Conservation (phyloP, 2,113 vertebrate species). For the Arizona elegans region DNA sequence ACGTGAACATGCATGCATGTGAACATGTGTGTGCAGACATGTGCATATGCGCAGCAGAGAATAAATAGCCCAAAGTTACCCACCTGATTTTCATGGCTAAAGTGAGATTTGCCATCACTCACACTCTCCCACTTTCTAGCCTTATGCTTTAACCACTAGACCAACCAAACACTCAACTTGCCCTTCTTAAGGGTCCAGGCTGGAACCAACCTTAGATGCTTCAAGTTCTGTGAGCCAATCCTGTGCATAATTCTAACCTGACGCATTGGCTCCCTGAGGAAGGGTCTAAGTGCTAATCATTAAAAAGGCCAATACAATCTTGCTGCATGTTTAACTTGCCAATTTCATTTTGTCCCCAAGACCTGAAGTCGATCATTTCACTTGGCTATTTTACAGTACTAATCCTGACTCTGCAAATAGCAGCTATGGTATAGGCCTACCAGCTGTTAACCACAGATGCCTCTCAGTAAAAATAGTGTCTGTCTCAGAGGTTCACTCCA, state of each 20-base stretch:
- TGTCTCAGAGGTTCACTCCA: not conserved
- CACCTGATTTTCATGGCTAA: not conserved
- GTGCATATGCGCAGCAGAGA: not conserved
- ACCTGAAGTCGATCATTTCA: not conserved
- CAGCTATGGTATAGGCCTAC: not conserved
- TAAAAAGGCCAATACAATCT: not conserved
- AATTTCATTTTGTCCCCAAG: not conserved
- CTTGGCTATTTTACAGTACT: not conserved
- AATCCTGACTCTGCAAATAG: not conserved
- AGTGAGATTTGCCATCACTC: not conserved
- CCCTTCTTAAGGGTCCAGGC: not conserved
- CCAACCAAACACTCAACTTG: not conserved
- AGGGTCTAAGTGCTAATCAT: not conserved
- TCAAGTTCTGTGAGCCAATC: not conserved
- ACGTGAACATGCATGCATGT: too few species aligned
- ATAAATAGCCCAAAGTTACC: not conserved
- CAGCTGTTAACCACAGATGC: not conserved
- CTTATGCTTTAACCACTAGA: not conserved
- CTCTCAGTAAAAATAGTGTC: not conserved
- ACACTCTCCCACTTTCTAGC: not conserved
- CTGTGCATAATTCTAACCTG: not conserved
- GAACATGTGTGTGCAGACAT: too few species aligned
- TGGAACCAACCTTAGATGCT: not conserved
- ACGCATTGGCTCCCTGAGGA: not conserved
- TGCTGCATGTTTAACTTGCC: not conserved